These are phyloP conservation scores for Hemithea aestivaria DNA, from an alignment of 2,888 invertebrate genomes.

Conservation along the genomic window DNA sequence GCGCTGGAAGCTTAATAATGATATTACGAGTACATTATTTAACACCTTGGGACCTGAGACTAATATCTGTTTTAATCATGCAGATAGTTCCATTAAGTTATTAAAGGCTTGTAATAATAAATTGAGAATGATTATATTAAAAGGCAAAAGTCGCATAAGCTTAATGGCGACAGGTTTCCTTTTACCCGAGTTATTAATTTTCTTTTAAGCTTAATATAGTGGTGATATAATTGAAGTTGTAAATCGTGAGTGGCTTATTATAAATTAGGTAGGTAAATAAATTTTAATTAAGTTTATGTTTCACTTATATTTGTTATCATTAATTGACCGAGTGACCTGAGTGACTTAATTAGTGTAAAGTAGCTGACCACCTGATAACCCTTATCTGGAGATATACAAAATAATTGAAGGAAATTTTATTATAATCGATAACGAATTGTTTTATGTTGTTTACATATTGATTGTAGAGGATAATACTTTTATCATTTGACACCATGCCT, in stretches of 20 bases:
- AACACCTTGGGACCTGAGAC: constrained; percentile 6
- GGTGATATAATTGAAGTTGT: too few species aligned
- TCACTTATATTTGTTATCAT: constrained; percentile 5
- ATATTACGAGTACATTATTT: constrained; percentile 9
- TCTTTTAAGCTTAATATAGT: too few species aligned
- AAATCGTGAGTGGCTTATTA: too few species aligned
- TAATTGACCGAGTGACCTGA: constrained; percentile 9
- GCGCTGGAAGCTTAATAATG: constrained; percentile 3
- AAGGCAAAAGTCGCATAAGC: constrained; percentile 1
- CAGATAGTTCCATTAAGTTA: constrained; percentile 7
- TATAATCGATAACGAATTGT: too few species aligned
- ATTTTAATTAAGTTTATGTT: not conserved
- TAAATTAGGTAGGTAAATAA: too few species aligned
- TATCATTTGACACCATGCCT: too few species aligned
- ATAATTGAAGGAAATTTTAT: not conserved
- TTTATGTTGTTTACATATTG: too few species aligned
- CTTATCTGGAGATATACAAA: constrained; percentile 1
- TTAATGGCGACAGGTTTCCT: too few species aligned
- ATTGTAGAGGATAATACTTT: too few species aligned
- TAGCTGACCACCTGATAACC: constrained; percentile 1
- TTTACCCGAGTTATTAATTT: too few species aligned
- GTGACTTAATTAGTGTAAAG: constrained; percentile 13
- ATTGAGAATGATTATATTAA: constrained; percentile 6
- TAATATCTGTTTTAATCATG: constrained; percentile 4
- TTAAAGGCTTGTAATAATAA: constrained; percentile 6